Evolutionary conservation across 2,888 invertebrate genomes (phyloP).

Genomic region (Formica aserva): DNA sequence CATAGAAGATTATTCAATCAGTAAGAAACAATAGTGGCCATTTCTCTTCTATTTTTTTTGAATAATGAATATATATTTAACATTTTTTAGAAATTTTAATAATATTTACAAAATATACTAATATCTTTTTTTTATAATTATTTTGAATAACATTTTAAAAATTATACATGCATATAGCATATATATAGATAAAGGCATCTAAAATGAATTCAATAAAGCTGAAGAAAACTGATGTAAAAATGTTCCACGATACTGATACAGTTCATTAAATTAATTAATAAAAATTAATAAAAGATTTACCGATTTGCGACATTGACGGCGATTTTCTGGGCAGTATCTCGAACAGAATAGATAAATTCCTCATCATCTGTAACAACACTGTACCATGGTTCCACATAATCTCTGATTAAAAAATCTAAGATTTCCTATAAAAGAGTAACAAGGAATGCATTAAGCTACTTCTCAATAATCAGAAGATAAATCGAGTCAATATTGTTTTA

Average conservation of each 20-base stretch:
- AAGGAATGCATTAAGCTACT: conserved; percentile 37
- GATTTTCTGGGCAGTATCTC: conserved; percentile 90
- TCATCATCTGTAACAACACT: conserved; percentile 90
- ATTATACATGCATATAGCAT: not conserved
- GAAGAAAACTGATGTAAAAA: not conserved
- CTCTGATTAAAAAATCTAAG: conserved; percentile 92
- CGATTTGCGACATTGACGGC: conserved; percentile 89
- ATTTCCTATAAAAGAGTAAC: conserved; percentile 87
- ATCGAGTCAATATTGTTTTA: conserved; percentile 39
- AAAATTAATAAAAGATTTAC: conserved; percentile 76
- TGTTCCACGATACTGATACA: not conserved
- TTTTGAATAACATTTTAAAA: not conserved
- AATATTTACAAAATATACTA: not conserved
- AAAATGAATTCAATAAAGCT: not conserved
- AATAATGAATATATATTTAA: not conserved
- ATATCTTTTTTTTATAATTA: too few species aligned
- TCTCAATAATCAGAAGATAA: not conserved
- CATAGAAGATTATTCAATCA: conserved; percentile 3
- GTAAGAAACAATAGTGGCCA: not conserved
- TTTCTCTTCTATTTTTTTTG: not conserved
- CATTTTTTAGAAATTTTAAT: not conserved
- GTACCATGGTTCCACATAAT: conserved; percentile 93
- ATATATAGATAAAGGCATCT: not conserved
- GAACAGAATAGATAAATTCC: conserved; percentile 91
- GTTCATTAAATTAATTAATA: not conserved